Base-by-base conservation (phyloP, 2,888 invertebrate species). In the Tenthredo livida region DNA sequence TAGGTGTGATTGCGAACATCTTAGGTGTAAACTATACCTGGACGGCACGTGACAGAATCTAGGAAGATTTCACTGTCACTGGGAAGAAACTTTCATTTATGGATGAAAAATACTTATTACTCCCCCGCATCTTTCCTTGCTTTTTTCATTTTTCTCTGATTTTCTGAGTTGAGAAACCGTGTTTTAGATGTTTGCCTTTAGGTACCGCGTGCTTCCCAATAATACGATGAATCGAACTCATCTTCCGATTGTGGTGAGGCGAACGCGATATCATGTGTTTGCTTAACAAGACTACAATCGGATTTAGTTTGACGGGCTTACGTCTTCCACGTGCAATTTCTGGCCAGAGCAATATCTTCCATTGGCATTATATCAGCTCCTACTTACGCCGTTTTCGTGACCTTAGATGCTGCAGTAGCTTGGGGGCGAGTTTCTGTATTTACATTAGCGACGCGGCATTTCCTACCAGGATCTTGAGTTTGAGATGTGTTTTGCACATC, bases 1-100 rank as follows among this genome's bases (percentile, higher is more conserved):
- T 85, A 86, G 80, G 86, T 86, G 84, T 77, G 86, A 87, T 84
- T 85, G 84, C 67, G 58, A 65, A 61, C 85, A 84, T 85, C 78
- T 17, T 54, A 65, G 65, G 82, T 83, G 65, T 67, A 29, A 86
- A 85, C 85, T 70, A 84, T 80, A 67, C 67, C 75, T 80, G 72
- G 70, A 61, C 84, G 82, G 67, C 47, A 47, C 37, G 65, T 67
- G 43, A 37, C 29, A 17, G 25, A 82, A 82, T 25, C 40, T 17
- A 43, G 10, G 29, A n/a, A 6, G 7, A 40, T 43, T 82, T 29
- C 73, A 43, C 43, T 61, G 21, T 21, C 21, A 43, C 25, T 47
- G n/a, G 21, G 10, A 43, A 47, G 47, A 40, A 73, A 43, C 29
- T 43, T 73, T 25, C 43, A 12, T 25, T 73, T 43, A 25, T 40